Evolutionary conservation across 2,797 vertebrate genomes (phyloP), one percentile per base, ranked within the genome.

Genomic region (Hoplostethus atlanticus): DNA sequence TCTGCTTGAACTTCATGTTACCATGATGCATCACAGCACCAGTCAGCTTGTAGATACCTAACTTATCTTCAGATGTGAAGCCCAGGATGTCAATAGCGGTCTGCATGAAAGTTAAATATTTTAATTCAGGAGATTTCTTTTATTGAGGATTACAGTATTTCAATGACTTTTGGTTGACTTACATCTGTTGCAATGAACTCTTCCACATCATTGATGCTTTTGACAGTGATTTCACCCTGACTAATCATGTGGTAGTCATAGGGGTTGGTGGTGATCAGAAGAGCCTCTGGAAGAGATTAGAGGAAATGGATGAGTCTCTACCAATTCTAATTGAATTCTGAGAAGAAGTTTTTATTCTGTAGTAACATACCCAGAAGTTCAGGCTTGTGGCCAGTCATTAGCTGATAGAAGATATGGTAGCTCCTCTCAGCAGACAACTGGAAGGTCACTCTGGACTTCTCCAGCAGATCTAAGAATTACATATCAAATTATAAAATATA

Each of bases 401-500:
- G 77, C 88, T 97, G 96, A 76, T 96, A 97, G 78, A 97, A 97
- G 87, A 97, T 97, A 80, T 96, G 96, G 79, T 97, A 97, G 85
- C 95, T 96, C 57, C 96, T 96, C 89, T 97, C 96, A 85, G 95
- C 95, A 80, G 95, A 93, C 85, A 97, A 83, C 91, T 97, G 96
- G 83, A 96, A 97, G 51, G 95, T 95, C 25, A 97, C 96, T 86
- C 96, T 94, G 2, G 96, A 97, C 68, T 97, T 96, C 77, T 97
- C 96, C 80, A 97, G 90, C 86, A 96, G 93, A 90, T 96, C 95
- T 95, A 84, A 46, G 3, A 40, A 9, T 58, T 34, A 34, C 51
- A 52, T 3, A 10, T 2, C 16, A 21, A 52, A 11, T 2, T 8
- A 50, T n/a, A 50, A 50, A 50, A n/a, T 3, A 25, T 2, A 11